A percentile compares a stretch with the other conserved stretches of the same genome.
These are phyloP conservation scores for Maccullochella peelii DNA, from an alignment of 2,113 vertebrate genomes.

Conservation along the genomic window DNA sequence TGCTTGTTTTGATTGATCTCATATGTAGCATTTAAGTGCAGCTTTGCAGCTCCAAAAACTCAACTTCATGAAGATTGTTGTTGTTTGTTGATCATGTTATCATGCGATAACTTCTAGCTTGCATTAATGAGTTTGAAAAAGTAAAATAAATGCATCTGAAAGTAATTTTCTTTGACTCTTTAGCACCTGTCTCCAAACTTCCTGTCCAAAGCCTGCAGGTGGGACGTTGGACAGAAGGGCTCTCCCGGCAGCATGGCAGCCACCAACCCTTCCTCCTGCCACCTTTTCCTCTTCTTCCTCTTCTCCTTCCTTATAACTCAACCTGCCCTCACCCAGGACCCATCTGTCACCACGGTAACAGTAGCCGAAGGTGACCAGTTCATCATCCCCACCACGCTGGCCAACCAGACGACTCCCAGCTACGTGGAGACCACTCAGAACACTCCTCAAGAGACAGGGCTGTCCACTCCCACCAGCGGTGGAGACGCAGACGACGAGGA, in stretches of 20 bases:
- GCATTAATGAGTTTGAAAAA: not conserved
- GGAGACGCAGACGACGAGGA: conserved; percentile 84
- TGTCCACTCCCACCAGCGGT: conserved; percentile 82
- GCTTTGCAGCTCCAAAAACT: not conserved
- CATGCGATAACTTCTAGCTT: not conserved
- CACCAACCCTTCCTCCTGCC: conserved; percentile 31
- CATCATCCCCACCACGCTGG: conserved; percentile 48
- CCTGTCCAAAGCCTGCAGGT: conserved; percentile 48
- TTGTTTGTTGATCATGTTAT: not conserved
- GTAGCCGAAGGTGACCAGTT: conserved; percentile 41
- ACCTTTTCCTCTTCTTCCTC: conserved; percentile 50
- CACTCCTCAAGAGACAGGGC: conserved; percentile 72
- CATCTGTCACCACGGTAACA: conserved; percentile 45
- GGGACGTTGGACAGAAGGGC: conserved; percentile 17
- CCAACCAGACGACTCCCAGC: conserved; percentile 67
- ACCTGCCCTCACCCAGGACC: conserved; percentile 66
- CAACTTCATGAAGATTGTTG: not conserved
- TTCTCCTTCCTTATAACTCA: conserved; percentile 36
- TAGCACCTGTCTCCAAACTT: conserved; percentile 13
- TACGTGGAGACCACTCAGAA: conserved; percentile 67
- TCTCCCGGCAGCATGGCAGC: conserved; percentile 67
- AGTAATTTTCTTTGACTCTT: not conserved
- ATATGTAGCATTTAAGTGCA: not conserved
- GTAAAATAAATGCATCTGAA: not conserved
- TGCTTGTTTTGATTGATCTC: not conserved